Percentiles rank a stretch among this genome's conserved stretches.
These are phyloP conservation scores for Bergia sp. DNA, from an alignment of 92 coral and sea anemone genomes.

Conservation along the genomic window DNA sequence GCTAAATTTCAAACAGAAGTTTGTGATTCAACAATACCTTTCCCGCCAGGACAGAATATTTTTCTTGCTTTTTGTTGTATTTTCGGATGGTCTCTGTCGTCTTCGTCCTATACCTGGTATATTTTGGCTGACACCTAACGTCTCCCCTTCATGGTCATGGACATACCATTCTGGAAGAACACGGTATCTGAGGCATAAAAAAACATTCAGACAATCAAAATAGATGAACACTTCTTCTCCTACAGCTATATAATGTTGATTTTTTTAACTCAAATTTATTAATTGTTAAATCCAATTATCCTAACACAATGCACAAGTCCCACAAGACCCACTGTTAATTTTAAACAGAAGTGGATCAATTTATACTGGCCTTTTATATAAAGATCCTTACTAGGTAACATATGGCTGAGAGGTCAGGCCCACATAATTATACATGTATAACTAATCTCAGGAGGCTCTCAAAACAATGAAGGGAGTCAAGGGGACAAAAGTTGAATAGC, in stretches of 20 bases:
- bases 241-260: neutral
- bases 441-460: too few species aligned
- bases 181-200: slow-evolving; percentile 52
- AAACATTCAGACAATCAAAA: neutral
- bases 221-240: neutral
- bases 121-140: neutral
- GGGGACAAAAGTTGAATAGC: too few species aligned
- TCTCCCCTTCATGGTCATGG: slow-evolving; percentile 54
- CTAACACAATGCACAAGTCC: too few species aligned
- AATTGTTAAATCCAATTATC: too few species aligned
- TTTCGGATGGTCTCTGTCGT: slow-evolving; percentile 5
- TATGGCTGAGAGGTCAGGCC: too few species aligned
- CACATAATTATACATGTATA: too few species aligned
- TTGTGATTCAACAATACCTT: slow-evolving; percentile 48
- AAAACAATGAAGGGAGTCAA: too few species aligned
- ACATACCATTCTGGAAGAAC: slow-evolving; percentile 98
- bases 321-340: too few species aligned
- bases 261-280: neutral
- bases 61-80: slow-evolving; percentile 44
- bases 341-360: too few species aligned
- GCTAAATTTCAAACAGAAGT: neutral
- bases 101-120: slow-evolving; percentile 18
- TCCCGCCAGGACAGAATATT: slow-evolving; percentile 71
- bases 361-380: too few species aligned
- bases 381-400: too few species aligned